Base-by-base conservation (phyloP, 2,888 invertebrate species). In the Xestia xanthographa region DNA sequence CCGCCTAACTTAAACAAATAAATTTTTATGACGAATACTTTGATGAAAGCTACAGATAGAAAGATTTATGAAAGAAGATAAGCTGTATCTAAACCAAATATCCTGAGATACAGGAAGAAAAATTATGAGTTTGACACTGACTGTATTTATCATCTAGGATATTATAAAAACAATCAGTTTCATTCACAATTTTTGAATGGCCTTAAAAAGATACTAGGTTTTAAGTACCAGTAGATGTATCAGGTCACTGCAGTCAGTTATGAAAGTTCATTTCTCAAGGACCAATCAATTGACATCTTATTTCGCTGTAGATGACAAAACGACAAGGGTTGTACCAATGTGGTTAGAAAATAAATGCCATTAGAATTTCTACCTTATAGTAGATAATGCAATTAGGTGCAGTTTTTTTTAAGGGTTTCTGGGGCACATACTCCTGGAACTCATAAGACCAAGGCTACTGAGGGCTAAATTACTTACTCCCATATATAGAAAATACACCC, bases 321-420 rank as follows among this genome's bases (percentile, higher is more conserved):
- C 6, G 2, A 26, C 43, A 62, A 74, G 50, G 74, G 75, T 34
- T 62, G 9, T 34, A 34, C 63, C 41, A 63, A 74, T 26, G n/a
- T 63, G 0, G 0, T 34, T 50, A 2, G 29, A 8, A 74, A 53
- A 43, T n/a, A 43, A 50, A 50, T 43, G 34, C 14, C 22, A 74
- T 26, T 9, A 22, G 26, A 58, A 45, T 60, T 58, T 38, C 17
- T 29, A 48, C 12, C 20, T 38, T 14, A 38, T 20, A 41, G 17
- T 11, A 34, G 38, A 43, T 58, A 38, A 22, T 45, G 17, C 45
- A 45, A 34, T 58, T 71, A 20, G n/a, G 34, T 72, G 17, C 45
- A 50, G 17, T 29, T 22, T 29, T 17, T 5, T 58, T 17, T 58
- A 43, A 17, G 14, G 45, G 5, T 60, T 72, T 29, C 14, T 72